These are phyloP conservation scores for Trogon melanurus DNA, from an alignment of 2,113 vertebrate species.

Conservation along the genomic window DNA sequence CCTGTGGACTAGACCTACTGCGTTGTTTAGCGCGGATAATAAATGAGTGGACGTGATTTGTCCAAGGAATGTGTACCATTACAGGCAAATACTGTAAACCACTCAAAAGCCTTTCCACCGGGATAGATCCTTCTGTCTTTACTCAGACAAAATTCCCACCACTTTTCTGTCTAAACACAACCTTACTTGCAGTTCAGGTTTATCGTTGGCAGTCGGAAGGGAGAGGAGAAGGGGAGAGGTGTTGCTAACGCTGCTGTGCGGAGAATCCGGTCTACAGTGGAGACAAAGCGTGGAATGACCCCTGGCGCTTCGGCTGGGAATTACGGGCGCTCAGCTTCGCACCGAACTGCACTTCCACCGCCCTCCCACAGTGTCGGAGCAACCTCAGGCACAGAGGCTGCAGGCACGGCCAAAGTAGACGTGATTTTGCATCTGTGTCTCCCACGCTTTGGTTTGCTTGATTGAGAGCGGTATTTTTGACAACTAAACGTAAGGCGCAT, in stretches of 20 bases:
- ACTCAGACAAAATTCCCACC: slow-evolving; percentile 34
- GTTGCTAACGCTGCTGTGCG: background rate
- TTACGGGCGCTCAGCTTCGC: background rate
- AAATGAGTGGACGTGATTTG: background rate
- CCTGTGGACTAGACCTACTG: background rate
- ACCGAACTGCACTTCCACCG: accelerated
- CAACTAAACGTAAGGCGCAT: background rate
- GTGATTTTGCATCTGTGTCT: background rate
- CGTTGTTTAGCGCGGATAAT: background rate
- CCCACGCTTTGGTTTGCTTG: background rate
- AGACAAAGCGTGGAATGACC: slow-evolving; percentile 59
- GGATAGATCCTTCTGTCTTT: slow-evolving; percentile 51
- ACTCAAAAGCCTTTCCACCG: slow-evolving; percentile 32
- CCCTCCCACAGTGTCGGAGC: background rate
- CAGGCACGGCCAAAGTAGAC: accelerated
- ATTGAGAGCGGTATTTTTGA: background rate
- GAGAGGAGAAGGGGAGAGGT: background rate
- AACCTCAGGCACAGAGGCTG: background rate
- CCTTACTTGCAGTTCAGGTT: slow-evolving; percentile 11
- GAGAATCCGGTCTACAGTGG: background rate
- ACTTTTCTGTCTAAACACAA: slow-evolving; percentile 13
- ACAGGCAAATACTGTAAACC: slow-evolving; percentile 44
- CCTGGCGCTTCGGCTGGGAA: slow-evolving; percentile 68
- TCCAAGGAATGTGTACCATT: slow-evolving; percentile 33
- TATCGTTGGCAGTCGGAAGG: background rate